A percentile compares a stretch with the other conserved stretches of the same genome.
phyloP scores from a whole-genome alignment of 1,140 invertebrate genomes.

The Platyscapa corneri region DNA sequence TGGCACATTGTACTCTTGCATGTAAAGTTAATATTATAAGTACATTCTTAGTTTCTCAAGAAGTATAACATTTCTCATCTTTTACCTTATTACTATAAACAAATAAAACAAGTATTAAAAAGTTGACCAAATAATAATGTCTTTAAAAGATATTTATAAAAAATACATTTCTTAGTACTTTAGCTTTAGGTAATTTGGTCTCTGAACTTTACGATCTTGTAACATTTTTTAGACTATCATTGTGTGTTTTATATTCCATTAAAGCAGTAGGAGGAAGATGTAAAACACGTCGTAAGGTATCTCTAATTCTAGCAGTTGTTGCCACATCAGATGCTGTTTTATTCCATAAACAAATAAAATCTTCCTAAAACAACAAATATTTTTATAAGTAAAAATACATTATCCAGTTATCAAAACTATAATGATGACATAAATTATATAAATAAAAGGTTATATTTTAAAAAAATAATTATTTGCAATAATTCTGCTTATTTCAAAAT shows the following conservation, averaged over 20 bases:
- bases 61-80: conserved; percentile 35
- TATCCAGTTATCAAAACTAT: not conserved
- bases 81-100: conserved; percentile 20
- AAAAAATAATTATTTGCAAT: not conserved
- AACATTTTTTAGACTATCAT: conserved; percentile 84
- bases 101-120: not conserved
- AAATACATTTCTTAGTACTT: conserved; percentile 23
- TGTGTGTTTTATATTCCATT: conserved; percentile 98
- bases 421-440: not conserved
- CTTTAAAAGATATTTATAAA: not conserved
- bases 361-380: conserved; percentile 81
- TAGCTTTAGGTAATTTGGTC: conserved; percentile 12
- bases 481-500: not conserved
- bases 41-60: conserved; percentile 34
- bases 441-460: too few relatives aligned
- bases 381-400: conserved; percentile 8
- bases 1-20: conserved; percentile 36
- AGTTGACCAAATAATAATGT: not conserved
- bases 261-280: conserved; percentile 94
- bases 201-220: conserved; percentile 54
- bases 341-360: conserved; percentile 99
- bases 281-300: conserved; percentile 94
- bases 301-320: conserved; percentile 92
- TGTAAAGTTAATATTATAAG: conserved; percentile 41
- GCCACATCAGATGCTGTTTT: conserved; percentile 91